These are phyloP conservation scores for Drosophila serrata DNA, from an alignment of 1,140 invertebrate genomes.

Conservation along the genomic window DNA sequence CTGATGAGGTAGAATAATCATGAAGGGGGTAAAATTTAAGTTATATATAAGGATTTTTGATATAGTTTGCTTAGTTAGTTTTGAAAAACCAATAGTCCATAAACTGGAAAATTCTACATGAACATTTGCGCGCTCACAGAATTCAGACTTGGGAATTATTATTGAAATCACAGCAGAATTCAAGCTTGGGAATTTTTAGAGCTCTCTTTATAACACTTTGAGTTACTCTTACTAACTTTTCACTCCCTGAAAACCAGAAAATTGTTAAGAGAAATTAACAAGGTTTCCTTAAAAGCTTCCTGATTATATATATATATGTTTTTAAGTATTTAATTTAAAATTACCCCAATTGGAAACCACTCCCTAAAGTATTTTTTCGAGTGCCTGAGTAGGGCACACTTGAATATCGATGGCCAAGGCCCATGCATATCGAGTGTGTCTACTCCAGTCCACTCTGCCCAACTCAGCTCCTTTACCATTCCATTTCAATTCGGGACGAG, in stretches of 20 bases:
- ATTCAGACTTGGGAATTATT: too few species aligned
- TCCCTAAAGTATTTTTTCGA: slow-evolving; percentile 11
- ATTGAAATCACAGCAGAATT: neutral
- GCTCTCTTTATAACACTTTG: too few species aligned
- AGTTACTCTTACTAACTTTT: too few species aligned
- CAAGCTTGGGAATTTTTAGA: neutral
- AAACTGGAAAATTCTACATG: too few species aligned
- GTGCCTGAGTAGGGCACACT: slow-evolving; percentile 37
- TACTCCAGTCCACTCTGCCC: slow-evolving; percentile 10
- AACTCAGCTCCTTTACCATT: slow-evolving; percentile 17
- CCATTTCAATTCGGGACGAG: slow-evolving; percentile 41
- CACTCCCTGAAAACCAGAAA: neutral
- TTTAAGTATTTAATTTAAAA: neutral
- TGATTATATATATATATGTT: neutral
- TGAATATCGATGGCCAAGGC: slow-evolving; percentile 73
- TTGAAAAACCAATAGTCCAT: too few species aligned
- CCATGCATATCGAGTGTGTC: slow-evolving; percentile 75
- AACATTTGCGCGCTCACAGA: too few species aligned
- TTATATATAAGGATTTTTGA: neutral
- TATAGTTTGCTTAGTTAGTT: too few species aligned
- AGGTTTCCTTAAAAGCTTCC: neutral
- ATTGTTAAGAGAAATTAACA: neutral
- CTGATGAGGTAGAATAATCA: too few species aligned
- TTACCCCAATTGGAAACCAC: neutral
- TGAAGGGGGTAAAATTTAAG: neutral